Evolutionary conservation across 2,888 invertebrate genomes (phyloP).

Genomic region (Crematogaster levior): DNA sequence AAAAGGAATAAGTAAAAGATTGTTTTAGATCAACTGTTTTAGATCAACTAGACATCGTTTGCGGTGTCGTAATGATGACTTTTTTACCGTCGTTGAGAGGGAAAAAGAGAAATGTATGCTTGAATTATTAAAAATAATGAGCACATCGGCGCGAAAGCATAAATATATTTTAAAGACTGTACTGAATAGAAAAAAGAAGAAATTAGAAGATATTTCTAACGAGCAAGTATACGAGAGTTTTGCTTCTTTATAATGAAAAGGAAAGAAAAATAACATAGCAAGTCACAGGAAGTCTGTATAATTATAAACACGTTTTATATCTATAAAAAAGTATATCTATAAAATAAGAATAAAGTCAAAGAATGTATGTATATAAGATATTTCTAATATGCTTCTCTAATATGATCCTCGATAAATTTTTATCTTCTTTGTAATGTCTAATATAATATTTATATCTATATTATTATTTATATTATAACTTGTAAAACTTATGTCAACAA

Average conservation of each 20-base stretch:
- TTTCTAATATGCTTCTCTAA: not conserved
- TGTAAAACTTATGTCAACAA: no score
- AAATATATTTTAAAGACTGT: constrained; percentile 26
- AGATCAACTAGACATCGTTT: constrained; percentile 1
- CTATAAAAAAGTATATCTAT: no score
- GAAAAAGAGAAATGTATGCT: constrained; percentile 48
- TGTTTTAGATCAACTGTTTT: constrained; percentile 3
- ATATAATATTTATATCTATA: not conserved
- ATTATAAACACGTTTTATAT: constrained; percentile 10
- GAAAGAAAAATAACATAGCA: not conserved
- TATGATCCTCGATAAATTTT: not conserved
- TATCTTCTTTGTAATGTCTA: not conserved
- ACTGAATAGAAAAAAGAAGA: not conserved
- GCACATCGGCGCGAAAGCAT: constrained; percentile 35
- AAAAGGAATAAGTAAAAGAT: not conserved
- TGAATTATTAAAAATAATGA: constrained; percentile 75
- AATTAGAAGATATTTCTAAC: constrained; percentile 34
- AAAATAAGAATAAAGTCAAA: not conserved
- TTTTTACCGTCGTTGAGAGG: not conserved
- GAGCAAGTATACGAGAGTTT: not conserved
- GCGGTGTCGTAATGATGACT: constrained; percentile 22
- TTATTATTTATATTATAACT: no score
- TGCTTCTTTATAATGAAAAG: not conserved
- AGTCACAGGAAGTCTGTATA: not conserved
- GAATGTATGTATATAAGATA: not conserved